phyloP scores from a whole-genome alignment of 1,140 invertebrate genomes.

The Neodiprion lecontei region DNA sequence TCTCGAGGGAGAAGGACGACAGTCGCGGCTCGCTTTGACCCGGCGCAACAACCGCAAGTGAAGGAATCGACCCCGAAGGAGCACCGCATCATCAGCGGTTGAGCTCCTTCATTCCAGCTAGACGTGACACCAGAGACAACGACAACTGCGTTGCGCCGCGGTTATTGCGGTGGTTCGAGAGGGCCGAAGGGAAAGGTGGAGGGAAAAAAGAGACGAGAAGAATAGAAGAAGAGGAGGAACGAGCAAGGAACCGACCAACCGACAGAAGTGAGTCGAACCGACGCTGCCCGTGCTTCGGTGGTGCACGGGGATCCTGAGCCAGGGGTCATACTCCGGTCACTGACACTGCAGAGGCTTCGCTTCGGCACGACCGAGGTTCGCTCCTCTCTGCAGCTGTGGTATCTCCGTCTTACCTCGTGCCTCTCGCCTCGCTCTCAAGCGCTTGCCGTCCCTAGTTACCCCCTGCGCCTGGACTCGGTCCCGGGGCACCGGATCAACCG shows the following conservation, averaged over 20 bases:
- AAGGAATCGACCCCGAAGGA: not conserved
- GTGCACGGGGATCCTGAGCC: conserved; percentile 1
- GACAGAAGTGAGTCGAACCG: not conserved
- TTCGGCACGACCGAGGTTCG: not conserved
- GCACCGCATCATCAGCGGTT: not conserved
- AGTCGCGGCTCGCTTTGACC: too few relatives aligned
- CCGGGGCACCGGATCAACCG: too few relatives aligned
- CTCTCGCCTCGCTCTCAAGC: too few relatives aligned
- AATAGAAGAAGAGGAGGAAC: not conserved
- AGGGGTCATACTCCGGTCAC: conserved; percentile 6
- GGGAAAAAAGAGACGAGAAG: not conserved
- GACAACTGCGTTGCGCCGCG: not conserved
- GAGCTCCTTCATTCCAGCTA: not conserved
- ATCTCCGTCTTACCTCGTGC: too few relatives aligned
- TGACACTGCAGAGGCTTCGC: not conserved
- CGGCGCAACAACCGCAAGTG: too few relatives aligned
- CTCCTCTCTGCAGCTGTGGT: not conserved
- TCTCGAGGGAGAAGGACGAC: too few relatives aligned
- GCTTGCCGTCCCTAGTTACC: too few relatives aligned
- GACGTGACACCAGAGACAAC: conserved; percentile 1
- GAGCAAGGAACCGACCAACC: not conserved
- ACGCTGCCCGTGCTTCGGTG: not conserved
- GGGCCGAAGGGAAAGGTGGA: not conserved
- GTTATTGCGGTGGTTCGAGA: not conserved
- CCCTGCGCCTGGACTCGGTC: too few relatives aligned